phyloP scores from a whole-genome alignment of 2,888 invertebrate species.

The Aphidius colemani region DNA sequence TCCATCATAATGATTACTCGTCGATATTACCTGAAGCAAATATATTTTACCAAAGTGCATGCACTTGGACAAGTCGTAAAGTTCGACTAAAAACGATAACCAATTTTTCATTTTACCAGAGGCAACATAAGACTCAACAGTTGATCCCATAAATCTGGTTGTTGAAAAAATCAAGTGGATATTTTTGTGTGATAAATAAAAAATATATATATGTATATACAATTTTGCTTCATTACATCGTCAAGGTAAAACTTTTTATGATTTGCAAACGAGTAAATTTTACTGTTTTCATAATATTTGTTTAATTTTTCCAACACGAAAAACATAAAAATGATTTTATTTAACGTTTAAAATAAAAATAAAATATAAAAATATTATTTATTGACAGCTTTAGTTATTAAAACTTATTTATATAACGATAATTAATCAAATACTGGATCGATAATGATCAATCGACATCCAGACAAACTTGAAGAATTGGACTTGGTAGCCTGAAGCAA shows the following conservation, averaged over 20 bases:
- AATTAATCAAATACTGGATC: too few species aligned
- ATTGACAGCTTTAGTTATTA: too few species aligned
- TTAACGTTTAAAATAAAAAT: too few species aligned
- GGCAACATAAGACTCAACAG: not conserved
- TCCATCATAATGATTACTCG: slow-evolving; percentile 6
- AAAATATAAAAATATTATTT: not conserved
- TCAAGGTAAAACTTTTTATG: not conserved
- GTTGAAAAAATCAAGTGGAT: not conserved
- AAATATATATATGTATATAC: slow-evolving; percentile 29
- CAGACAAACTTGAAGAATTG: not conserved
- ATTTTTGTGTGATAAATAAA: slow-evolving; percentile 25
- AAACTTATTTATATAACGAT: too few species aligned
- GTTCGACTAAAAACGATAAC: slow-evolving; percentile 27
- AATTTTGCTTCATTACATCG: slow-evolving; percentile 19
- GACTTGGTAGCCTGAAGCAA: too few species aligned
- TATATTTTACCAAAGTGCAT: slow-evolving; percentile 33
- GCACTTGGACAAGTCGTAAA: slow-evolving; percentile 45
- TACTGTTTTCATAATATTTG: too few species aligned
- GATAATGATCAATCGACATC: not conserved
- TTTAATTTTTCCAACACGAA: too few species aligned
- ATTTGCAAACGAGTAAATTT: too few species aligned
- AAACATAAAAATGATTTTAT: too few species aligned
- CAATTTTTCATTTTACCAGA: slow-evolving; percentile 24
- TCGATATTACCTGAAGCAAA: not conserved
- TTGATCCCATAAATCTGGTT: not conserved